Evolutionary conservation across 2,888 invertebrate genomes (phyloP).

Genomic region (Drosophila recens): DNA sequence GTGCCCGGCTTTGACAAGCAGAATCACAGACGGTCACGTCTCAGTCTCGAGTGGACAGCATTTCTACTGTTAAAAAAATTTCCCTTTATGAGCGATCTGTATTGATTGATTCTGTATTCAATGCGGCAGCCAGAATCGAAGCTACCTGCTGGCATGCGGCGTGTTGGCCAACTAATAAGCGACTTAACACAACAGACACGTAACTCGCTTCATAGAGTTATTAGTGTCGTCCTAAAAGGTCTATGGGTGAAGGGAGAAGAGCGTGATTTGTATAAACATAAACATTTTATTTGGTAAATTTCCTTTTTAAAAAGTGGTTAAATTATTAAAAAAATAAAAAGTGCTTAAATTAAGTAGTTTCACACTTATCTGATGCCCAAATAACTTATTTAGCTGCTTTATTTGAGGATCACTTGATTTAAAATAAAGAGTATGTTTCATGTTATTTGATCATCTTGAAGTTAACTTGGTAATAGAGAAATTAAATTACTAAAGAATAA

Average conservation of each 20-base stretch:
- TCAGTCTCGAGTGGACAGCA: slow-evolving; percentile 36
- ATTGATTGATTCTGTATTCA: slow-evolving; percentile 61
- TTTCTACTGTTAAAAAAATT: slow-evolving; percentile 55
- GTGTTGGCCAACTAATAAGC: slow-evolving; percentile 64
- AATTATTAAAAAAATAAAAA: not conserved
- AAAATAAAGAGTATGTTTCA: not conserved
- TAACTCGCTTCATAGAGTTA: slow-evolving; percentile 69
- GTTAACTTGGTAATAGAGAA: not conserved
- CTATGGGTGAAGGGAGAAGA: slow-evolving; percentile 4
- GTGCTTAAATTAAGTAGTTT: not conserved
- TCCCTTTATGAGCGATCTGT: slow-evolving; percentile 69
- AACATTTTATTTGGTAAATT: not conserved
- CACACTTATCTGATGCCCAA: too few species aligned
- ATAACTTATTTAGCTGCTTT: too few species aligned
- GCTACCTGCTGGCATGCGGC: slow-evolving; percentile 63
- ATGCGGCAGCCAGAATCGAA: slow-evolving; percentile 13
- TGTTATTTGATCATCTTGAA: not conserved
- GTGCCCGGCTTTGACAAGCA: slow-evolving; percentile 62
- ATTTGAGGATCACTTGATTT: not conserved
- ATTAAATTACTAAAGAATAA: too few species aligned
- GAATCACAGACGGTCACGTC: slow-evolving; percentile 53
- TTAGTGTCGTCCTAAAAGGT: slow-evolving; percentile 65
- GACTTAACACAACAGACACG: slow-evolving; percentile 66
- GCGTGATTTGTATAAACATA: not conserved
- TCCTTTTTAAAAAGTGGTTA: not conserved